Evolutionary conservation across 2,888 invertebrate genomes (phyloP).

Genomic region (Ochropleura leucogaster): DNA sequence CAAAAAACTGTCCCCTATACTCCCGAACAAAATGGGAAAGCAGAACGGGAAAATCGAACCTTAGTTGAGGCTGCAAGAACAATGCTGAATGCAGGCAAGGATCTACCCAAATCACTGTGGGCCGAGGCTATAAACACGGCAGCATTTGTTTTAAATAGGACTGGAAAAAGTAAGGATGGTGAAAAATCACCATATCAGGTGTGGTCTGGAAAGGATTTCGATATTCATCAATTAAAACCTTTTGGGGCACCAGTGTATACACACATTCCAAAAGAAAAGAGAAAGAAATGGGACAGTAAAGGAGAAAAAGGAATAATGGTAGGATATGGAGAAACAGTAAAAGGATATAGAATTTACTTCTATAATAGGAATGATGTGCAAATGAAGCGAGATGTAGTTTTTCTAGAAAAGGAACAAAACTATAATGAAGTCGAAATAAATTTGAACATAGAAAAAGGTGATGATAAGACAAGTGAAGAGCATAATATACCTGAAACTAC

Average conservation of each 20-base stretch:
- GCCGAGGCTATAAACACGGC: slow-evolving; percentile 30
- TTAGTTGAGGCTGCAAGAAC: slow-evolving; percentile 37
- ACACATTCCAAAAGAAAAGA: too few species aligned
- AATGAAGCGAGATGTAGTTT: too few species aligned
- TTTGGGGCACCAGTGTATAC: not conserved
- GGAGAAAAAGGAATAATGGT: too few species aligned
- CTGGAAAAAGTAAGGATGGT: slow-evolving; percentile 13
- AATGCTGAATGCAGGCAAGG: slow-evolving; percentile 29
- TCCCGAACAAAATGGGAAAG: slow-evolving; percentile 24
- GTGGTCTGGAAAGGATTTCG: slow-evolving; percentile 29
- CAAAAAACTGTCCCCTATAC: slow-evolving; percentile 17
- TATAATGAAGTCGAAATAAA: too few species aligned
- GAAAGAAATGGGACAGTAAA: too few species aligned
- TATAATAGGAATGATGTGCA: too few species aligned
- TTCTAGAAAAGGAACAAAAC: too few species aligned
- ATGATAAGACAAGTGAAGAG: too few species aligned
- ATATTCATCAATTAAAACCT: slow-evolving; percentile 25
- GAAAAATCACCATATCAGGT: slow-evolving; percentile 38
- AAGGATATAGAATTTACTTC: too few species aligned
- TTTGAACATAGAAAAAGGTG: too few species aligned
- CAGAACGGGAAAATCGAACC: slow-evolving; percentile 26
- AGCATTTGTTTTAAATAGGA: slow-evolving; percentile 29
- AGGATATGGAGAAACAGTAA: too few species aligned
- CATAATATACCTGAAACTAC: too few species aligned
- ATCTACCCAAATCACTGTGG: slow-evolving; percentile 16